A percentile compares a stretch with the other conserved stretches of the same genome.
These are phyloP conservation scores for Cantharis flavilabris DNA, from an alignment of 2,888 invertebrate species.

Conservation along the genomic window DNA sequence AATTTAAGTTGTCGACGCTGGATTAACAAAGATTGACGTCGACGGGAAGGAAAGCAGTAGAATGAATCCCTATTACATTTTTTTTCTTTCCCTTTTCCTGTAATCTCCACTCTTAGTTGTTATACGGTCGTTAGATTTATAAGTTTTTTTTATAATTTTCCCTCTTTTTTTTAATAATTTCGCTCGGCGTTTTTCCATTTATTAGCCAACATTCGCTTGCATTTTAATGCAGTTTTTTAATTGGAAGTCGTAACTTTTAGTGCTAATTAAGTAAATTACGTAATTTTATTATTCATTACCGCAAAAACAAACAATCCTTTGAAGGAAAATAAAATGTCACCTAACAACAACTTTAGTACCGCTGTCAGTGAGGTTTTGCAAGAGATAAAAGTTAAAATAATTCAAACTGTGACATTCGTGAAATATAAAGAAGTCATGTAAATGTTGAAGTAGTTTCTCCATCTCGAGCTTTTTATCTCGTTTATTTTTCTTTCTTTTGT, in stretches of 20 bases:
- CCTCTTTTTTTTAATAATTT: background rate
- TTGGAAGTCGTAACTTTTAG: background rate
- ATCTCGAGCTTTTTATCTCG: background rate
- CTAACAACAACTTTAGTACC: background rate
- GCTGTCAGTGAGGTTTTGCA: background rate
- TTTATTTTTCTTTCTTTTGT: constrained; percentile 16
- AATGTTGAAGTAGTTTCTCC: background rate
- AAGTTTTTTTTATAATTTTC: background rate
- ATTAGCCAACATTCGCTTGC: background rate
- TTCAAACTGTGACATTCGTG: background rate
- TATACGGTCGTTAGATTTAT: background rate
- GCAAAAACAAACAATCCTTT: background rate
- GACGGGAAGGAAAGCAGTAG: background rate
- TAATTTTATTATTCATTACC: background rate
- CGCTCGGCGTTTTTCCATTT: background rate
- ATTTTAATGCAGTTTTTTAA: background rate
- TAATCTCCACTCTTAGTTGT: background rate
- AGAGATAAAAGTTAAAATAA: background rate
- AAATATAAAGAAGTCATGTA: background rate
- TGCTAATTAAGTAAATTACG: background rate
- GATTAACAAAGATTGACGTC: background rate
- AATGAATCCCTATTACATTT: background rate
- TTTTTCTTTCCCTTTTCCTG: background rate
- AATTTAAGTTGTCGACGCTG: background rate
- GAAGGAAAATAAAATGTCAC: background rate